phyloP scores from a whole-genome alignment of 2,888 invertebrate genomes.

The Eupithecia inturbata region DNA sequence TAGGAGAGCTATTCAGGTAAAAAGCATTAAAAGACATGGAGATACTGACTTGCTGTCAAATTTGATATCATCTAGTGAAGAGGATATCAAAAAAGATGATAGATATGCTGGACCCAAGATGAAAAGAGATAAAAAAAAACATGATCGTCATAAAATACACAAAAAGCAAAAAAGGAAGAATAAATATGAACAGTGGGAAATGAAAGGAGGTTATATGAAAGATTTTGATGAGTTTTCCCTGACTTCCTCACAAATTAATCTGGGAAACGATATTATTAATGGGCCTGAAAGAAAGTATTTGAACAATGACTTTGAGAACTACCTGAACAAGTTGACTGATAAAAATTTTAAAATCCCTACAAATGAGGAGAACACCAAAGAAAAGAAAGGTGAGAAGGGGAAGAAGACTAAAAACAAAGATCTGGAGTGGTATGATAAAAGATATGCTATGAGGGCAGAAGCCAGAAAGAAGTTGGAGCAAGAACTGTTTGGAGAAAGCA shows the following conservation, averaged over 20 bases:
- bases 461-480: constrained; percentile 70
- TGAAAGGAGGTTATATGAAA: constrained; percentile 73
- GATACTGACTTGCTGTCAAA: constrained; percentile 45
- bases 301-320: constrained; percentile 52
- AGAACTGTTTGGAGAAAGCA: constrained; percentile 67
- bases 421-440: constrained; percentile 70
- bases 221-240: constrained; percentile 71
- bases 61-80: constrained; percentile 62
- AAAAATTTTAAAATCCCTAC: constrained; percentile 33
- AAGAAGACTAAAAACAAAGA: constrained; percentile 52
- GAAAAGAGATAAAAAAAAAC: constrained; percentile 69
- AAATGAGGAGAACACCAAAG: constrained; percentile 42
- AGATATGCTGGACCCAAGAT: constrained; percentile 65
- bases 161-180: constrained; percentile 76
- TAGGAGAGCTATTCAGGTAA: constrained; percentile 70
- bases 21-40: constrained; percentile 57
- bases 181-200: constrained; percentile 78
- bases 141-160: constrained; percentile 66
- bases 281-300: constrained; percentile 53
- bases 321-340: constrained; percentile 53
- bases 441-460: constrained; percentile 64
- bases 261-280: constrained; percentile 50
- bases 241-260: constrained; percentile 58
- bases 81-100: constrained; percentile 72
- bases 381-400: constrained; percentile 42